These are phyloP conservation scores for Pristionchus fissidentatus DNA, from an alignment of 2,888 invertebrate genomes.

Conservation along the genomic window DNA sequence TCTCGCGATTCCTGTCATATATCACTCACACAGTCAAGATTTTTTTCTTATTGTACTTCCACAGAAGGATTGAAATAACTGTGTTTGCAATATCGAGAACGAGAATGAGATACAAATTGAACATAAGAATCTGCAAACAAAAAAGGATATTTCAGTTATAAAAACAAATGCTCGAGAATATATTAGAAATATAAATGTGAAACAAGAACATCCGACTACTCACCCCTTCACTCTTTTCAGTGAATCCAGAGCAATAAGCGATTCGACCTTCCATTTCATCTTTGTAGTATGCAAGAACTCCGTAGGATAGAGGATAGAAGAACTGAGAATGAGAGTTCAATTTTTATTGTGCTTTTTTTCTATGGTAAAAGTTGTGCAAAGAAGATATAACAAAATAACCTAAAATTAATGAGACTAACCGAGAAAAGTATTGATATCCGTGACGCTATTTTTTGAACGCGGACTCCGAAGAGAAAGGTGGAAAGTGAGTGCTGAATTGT, in stretches of 20 bases:
- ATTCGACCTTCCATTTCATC: background rate
- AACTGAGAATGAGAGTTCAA: no score
- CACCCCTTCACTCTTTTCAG: background rate
- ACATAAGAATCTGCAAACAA: background rate
- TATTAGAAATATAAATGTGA: no score
- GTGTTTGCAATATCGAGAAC: background rate
- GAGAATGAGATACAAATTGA: background rate
- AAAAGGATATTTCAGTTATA: background rate
- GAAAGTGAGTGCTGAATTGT: background rate
- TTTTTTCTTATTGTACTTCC: slow-evolving; percentile 22
- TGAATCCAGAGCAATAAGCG: slow-evolving; percentile 1
- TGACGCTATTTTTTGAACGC: background rate
- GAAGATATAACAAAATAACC: background rate
- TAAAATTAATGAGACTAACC: background rate
- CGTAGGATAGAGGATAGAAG: background rate
- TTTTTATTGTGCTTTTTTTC: background rate
- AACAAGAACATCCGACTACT: background rate
- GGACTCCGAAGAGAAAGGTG: background rate
- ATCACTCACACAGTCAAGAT: no score
- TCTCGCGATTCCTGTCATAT: no score
- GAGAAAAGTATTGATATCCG: background rate
- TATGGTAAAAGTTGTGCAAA: background rate
- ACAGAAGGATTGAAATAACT: background rate
- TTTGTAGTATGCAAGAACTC: background rate
- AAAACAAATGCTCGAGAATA: no score